Percentiles rank a stretch among this genome's conserved stretches.
phyloP scores from a whole-genome alignment of 2,888 invertebrate genomes.

The Trachelus troglodyta region DNA sequence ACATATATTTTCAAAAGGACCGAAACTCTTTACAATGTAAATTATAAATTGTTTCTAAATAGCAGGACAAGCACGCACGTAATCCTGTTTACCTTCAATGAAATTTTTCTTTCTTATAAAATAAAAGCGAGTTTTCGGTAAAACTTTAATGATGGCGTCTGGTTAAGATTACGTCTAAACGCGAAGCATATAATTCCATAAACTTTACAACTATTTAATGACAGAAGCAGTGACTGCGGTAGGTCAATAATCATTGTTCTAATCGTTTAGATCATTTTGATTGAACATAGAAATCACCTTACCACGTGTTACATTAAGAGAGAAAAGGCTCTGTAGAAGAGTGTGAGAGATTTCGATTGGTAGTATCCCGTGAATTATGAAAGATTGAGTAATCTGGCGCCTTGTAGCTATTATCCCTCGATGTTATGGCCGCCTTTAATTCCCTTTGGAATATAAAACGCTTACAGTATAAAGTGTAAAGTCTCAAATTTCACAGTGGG shows the following conservation, averaged over 20 bases:
- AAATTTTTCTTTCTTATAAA: background rate
- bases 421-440: background rate
- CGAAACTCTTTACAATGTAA: background rate
- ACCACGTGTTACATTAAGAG: background rate
- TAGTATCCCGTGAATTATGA: background rate
- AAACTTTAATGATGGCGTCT: constrained; percentile 28
- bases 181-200: background rate
- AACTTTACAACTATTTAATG: background rate
- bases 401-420: background rate
- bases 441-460: background rate
- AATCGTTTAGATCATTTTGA: background rate
- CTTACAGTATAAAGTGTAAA: background rate
- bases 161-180: constrained; percentile 12
- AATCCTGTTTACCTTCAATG: background rate
- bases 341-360: background rate
- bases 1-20: background rate
- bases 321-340: background rate
- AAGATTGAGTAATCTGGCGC: background rate
- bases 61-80: background rate
- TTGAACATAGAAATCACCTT: background rate
- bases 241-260: constrained; percentile 12
- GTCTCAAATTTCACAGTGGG: background rate
- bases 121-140: background rate
- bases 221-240: constrained; percentile 14
- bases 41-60: background rate